Conservation (phyloP, 1,140 invertebrate genomes). For the Neodiprion virginianus region DNA sequence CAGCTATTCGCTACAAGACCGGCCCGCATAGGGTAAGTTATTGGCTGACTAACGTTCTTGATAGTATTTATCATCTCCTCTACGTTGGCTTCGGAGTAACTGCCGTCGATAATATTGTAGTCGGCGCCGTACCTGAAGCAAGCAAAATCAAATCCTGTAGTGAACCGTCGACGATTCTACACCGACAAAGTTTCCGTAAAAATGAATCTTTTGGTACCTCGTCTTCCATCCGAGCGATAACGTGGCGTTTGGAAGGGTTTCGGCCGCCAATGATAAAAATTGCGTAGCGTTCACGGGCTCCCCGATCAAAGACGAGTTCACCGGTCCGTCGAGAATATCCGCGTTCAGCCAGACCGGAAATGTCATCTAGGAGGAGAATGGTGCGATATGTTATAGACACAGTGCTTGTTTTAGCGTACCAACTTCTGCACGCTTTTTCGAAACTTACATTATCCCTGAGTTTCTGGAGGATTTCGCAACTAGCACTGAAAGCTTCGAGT, state of each 20-base stretch:
- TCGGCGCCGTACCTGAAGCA: conserved; percentile 41
- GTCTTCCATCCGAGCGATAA: conserved; percentile 92
- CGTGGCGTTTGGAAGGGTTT: conserved; percentile 70
- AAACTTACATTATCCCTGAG: conserved; percentile 54
- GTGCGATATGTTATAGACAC: not conserved
- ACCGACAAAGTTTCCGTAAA: not conserved
- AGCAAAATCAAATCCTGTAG: not conserved
- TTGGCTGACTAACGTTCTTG: conserved; percentile 66
- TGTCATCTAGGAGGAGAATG: conserved; percentile 62
- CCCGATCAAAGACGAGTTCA: conserved; percentile 60
- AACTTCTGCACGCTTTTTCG: conserved; percentile 3
- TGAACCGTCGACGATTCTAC: not conserved
- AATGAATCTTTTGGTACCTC: conserved; percentile 37
- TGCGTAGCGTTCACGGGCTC: conserved; percentile 70
- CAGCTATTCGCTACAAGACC: conserved; percentile 72
- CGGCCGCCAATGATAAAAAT: conserved; percentile 68
- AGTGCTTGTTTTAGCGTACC: not conserved
- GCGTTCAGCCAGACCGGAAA: conserved; percentile 90
- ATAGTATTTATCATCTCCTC: conserved; percentile 75
- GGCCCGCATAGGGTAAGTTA: conserved; percentile 86
- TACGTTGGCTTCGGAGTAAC: conserved; percentile 74
- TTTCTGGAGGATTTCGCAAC: conserved; percentile 65
- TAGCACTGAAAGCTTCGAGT: conserved; percentile 76
- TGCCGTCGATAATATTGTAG: conserved; percentile 58
- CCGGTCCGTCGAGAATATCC: conserved; percentile 83